A percentile compares a stretch with the other conserved stretches of the same genome.
phyloP scores from a whole-genome alignment of 2,888 invertebrate genomes.

The Apotomis capreana region DNA sequence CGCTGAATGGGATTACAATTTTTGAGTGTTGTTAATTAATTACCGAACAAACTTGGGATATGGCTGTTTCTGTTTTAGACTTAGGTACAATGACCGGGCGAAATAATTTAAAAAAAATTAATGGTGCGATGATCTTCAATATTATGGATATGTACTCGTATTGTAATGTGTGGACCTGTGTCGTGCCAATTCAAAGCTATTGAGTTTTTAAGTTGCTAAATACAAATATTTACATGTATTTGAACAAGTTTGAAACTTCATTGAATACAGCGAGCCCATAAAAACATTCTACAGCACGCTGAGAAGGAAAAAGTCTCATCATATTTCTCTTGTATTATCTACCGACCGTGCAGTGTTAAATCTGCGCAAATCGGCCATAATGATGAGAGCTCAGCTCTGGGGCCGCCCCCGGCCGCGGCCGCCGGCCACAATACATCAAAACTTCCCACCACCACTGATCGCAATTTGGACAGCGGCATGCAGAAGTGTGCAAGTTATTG shows the following conservation, averaged over 20 bases:
- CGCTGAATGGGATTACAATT: slow-evolving; percentile 29
- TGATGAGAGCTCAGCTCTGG: slow-evolving; percentile 4
- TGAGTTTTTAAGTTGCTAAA: no score
- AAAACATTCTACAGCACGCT: no score
- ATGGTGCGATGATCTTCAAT: no score
- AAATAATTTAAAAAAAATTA: no score
- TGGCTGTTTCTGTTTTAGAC: no score
- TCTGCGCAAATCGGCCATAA: slow-evolving; percentile 13
- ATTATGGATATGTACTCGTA: no score
- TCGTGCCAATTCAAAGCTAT: no score
- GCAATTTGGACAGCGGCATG: neutral
- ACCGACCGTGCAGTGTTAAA: slow-evolving; percentile 4
- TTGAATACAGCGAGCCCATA: no score
- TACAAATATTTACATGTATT: no score
- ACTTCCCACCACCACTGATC: neutral
- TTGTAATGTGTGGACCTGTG: no score
- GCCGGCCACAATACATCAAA: slow-evolving; percentile 6
- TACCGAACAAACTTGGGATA: neutral
- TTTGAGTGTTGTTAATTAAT: slow-evolving; percentile 38
- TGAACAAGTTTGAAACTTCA: no score
- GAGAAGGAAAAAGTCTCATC: neutral
- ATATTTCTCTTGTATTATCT: neutral
- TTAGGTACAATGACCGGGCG: no score
- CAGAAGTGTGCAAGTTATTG: neutral
- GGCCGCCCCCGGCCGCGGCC: neutral